Percentiles rank a stretch among this genome's conserved stretches.
These are phyloP conservation scores for Umimayanthus kanabou DNA, from an alignment of 92 coral and sea anemone genomes.

Conservation along the genomic window DNA sequence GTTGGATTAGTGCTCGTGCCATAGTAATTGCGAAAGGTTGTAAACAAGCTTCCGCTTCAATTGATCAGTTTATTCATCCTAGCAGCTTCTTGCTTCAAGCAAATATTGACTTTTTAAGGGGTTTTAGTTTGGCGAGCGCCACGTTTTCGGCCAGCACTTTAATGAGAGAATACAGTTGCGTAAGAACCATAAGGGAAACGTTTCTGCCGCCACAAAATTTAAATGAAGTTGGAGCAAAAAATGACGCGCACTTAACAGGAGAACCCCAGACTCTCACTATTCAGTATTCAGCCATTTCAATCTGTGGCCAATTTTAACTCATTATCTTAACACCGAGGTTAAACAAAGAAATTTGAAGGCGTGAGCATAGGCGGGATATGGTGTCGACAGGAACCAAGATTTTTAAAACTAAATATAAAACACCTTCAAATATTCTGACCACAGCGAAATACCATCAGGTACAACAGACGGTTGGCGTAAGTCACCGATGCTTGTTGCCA, in stretches of 20 bases:
- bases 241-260: neutral
- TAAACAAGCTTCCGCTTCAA: constrained; percentile 15
- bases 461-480: constrained; percentile 4
- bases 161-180: neutral
- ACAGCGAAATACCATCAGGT: neutral
- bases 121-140: neutral
- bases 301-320: constrained; percentile 32
- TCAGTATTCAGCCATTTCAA: too few species aligned
- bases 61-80: constrained; percentile 5
- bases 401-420: neutral
- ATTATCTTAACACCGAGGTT: constrained; percentile 12
- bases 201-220: neutral
- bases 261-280: neutral
- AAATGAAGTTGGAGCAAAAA: neutral
- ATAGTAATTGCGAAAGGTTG: neutral
- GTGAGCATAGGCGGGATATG: neutral
- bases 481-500: constrained; percentile 5
- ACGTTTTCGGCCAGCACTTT: constrained; percentile 13
- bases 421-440: constrained; percentile 23
- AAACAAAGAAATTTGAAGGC: constrained; percentile 18
- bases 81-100: constrained; percentile 6
- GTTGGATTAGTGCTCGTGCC: constrained; percentile 14
- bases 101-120: neutral
- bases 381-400: neutral
- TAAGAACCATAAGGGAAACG: neutral